Evolutionary conservation across 2,113 vertebrate genomes (phyloP).

Genomic region (Dolichotis patagonum): DNA sequence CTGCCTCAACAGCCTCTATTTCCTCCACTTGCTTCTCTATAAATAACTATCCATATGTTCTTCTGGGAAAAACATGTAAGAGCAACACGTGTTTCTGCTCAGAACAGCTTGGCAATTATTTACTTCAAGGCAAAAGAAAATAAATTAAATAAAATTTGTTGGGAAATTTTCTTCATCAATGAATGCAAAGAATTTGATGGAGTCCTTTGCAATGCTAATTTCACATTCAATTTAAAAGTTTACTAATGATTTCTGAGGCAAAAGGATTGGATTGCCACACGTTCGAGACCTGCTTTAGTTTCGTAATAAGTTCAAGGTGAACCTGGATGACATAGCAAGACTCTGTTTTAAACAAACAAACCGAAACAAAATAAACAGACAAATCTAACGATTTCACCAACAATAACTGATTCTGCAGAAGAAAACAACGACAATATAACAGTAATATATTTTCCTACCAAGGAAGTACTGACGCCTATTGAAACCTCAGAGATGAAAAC

Average conservation of each 20-base stretch:
- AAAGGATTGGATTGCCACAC: not conserved
- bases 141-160: conserved; percentile 48
- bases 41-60: not conserved
- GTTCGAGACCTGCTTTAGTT: not conserved
- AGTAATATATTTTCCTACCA: not conserved
- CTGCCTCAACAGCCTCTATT: not conserved
- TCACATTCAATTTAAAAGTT: conserved; percentile 14
- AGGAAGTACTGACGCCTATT: not conserved
- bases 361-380: not conserved
- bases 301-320: not conserved
- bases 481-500: not conserved
- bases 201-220: not conserved
- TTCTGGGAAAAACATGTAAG: not conserved
- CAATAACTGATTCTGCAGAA: not conserved
- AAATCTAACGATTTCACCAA: not conserved
- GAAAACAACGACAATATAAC: not conserved
- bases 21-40: not conserved
- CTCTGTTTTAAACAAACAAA: not conserved
- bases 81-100: not conserved
- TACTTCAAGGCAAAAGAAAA: not conserved
- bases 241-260: not conserved
- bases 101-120: not conserved
- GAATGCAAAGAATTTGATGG: not conserved
- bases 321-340: not conserved
- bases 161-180: not conserved